These are phyloP conservation scores for Liopterus haemorrhoidalis DNA, from an alignment of 2,888 invertebrate species.

Conservation along the genomic window DNA sequence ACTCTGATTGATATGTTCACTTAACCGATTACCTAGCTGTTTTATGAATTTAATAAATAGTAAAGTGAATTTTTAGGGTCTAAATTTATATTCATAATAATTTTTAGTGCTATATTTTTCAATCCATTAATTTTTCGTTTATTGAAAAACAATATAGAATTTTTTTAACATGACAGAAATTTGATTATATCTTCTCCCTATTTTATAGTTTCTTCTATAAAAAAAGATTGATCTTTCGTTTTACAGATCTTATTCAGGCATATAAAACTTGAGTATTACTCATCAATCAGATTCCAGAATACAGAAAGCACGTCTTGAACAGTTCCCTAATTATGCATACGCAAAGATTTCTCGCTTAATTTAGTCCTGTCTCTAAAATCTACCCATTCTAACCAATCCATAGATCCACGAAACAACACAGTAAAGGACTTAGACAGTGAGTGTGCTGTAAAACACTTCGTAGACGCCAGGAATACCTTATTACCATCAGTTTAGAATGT, in stretches of 20 bases:
- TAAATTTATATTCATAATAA: no score
- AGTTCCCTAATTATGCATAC: constrained; percentile 45
- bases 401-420: not conserved
- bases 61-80: no score
- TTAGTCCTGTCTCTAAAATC: constrained; percentile 41
- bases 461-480: constrained; percentile 19
- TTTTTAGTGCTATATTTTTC: no score
- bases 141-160: no score
- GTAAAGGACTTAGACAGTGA: constrained; percentile 10
- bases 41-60: no score
- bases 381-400: not conserved
- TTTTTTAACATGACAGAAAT: no score
- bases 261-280: constrained; percentile 17
- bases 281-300: constrained; percentile 21
- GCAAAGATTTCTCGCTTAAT: constrained; percentile 48
- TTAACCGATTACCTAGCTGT: no score
- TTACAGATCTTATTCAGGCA: constrained; percentile 16
- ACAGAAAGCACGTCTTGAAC: constrained; percentile 1
- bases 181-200: no score
- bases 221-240: constrained; percentile 6
- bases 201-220: no score
- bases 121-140: no score
- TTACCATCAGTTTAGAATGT: constrained; percentile 16
- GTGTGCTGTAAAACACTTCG: constrained; percentile 9
- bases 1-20: no score